A percentile compares a stretch with the other conserved stretches of the same genome.
Evolutionary conservation across 64 coral and sea anemone species (phyloP).

Genomic region (Pocillopora verrucosa): DNA sequence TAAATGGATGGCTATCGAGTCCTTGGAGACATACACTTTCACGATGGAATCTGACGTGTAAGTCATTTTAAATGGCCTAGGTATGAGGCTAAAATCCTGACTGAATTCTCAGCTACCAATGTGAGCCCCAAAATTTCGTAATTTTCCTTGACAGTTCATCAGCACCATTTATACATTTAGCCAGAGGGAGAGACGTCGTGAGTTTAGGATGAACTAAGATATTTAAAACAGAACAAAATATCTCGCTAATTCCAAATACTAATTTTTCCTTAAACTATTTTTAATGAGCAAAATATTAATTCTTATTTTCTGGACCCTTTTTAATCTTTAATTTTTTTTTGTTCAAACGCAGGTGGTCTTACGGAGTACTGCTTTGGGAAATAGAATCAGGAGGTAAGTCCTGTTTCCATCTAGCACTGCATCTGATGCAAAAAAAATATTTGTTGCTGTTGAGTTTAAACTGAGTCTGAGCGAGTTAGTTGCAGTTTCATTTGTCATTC

Average conservation of each 20-base stretch:
- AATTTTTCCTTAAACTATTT: not conserved
- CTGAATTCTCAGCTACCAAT: too few relatives aligned
- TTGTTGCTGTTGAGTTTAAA: too few relatives aligned
- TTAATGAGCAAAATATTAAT: not conserved
- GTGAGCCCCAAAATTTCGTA: too few relatives aligned
- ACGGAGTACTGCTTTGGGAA: constrained; percentile 74
- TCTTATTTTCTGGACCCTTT: not conserved
- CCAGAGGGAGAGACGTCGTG: too few relatives aligned
- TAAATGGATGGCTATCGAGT: constrained; percentile 89
- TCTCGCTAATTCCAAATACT: too few relatives aligned
- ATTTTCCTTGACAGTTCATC: too few relatives aligned
- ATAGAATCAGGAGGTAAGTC: constrained; percentile 59
- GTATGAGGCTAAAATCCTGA: not conserved
- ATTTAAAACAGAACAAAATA: too few relatives aligned
- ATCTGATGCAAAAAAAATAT: too few relatives aligned
- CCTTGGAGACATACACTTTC: constrained; percentile 60
- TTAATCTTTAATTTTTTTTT: not conserved
- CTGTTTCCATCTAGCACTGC: not conserved
- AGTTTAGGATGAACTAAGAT: too few relatives aligned
- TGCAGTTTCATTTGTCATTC: too few relatives aligned
- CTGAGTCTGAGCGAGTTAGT: too few relatives aligned
- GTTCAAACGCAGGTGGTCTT: constrained; percentile 53
- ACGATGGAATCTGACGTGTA: constrained; percentile 63
- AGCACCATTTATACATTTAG: too few relatives aligned
- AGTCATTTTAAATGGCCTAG: not conserved